phyloP scores from a whole-genome alignment of 2,113 vertebrate genomes.

The Leptosomus discolor region DNA sequence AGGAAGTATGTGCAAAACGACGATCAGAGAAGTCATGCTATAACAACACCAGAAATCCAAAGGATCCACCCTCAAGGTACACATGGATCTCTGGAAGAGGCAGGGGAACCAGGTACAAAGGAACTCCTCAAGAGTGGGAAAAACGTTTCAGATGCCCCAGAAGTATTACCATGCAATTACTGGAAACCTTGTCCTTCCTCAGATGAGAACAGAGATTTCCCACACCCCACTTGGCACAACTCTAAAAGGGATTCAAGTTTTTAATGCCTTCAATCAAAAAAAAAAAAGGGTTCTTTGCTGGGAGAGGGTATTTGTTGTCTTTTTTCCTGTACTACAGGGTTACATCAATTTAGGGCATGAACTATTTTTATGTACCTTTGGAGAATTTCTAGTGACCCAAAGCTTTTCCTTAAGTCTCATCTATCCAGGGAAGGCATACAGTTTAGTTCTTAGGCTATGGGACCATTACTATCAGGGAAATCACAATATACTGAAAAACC shows the following conservation, averaged over 20 bases:
- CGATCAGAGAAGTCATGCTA: not conserved
- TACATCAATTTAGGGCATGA: not conserved
- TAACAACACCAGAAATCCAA: not conserved
- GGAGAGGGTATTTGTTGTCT: not conserved
- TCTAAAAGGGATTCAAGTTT: not conserved
- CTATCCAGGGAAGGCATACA: not conserved
- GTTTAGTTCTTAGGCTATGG: not conserved
- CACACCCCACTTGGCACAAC: not conserved
- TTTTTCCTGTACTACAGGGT: not conserved
- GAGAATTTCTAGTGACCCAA: not conserved
- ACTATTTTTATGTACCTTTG: not conserved
- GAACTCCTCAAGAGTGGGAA: not conserved
- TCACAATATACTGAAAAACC: not conserved
- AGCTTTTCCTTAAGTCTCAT: not conserved
- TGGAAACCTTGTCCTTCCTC: not conserved
- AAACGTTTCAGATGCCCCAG: not conserved
- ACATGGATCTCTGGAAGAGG: fast-evolving
- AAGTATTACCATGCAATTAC: not conserved
- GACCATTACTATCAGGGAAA: not conserved
- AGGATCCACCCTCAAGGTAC: not conserved
- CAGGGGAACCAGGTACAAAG: not conserved
- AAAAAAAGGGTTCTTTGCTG: not conserved
- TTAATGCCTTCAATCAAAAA: not conserved
- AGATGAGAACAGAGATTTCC: not conserved
- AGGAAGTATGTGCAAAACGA: not conserved